A percentile compares a stretch with the other conserved stretches of the same genome.
phyloP scores from a whole-genome alignment of 2,113 vertebrate species.

The Canis aureus region DNA sequence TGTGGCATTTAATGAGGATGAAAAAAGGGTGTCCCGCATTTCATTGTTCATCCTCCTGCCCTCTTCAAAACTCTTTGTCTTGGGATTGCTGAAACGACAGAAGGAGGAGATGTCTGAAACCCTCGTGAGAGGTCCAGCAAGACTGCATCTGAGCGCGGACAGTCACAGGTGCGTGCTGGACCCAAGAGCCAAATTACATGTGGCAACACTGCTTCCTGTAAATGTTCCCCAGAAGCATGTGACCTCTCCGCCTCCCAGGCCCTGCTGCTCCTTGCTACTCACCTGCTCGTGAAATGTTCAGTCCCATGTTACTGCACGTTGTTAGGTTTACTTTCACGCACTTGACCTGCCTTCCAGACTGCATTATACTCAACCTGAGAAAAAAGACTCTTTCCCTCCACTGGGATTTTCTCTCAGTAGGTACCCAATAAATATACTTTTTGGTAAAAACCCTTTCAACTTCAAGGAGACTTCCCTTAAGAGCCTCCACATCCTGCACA shows the following conservation, averaged over 20 bases:
- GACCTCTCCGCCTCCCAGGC: rapidly evolving
- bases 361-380: neutral
- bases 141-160: neutral
- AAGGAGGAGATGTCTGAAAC: neutral
- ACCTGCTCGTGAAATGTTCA: neutral
- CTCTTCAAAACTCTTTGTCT: neutral
- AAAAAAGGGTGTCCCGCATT: neutral
- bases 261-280: neutral
- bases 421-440: neutral
- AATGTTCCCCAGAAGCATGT: neutral
- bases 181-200: neutral
- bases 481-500: neutral
- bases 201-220: neutral
- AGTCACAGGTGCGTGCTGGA: neutral
- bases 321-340: neutral
- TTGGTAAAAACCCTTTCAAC: neutral
- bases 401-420: neutral
- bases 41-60: neutral
- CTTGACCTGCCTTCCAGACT: neutral
- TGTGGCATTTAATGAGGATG: constrained; percentile 68
- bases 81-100: neutral
- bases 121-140: neutral
- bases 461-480: neutral
- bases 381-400: neutral
- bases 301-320: neutral